Evolutionary conservation across 2,113 vertebrate species (phyloP).

Genomic region (Cynoglossus semilaevis): DNA sequence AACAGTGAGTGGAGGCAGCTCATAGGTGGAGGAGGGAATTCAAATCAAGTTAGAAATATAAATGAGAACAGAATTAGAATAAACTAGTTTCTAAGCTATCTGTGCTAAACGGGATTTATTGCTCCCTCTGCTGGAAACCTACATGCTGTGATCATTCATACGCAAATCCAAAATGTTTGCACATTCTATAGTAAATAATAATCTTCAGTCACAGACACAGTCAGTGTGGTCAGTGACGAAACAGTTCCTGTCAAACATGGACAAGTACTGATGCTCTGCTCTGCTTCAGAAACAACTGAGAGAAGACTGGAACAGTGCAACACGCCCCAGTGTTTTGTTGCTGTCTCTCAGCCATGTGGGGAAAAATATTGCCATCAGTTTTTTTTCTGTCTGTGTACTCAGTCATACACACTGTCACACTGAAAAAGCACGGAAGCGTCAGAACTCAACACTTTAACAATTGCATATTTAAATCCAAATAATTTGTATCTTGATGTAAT

Average conservation of each 20-base stretch:
- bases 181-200: too few relatives aligned
- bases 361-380: neutral
- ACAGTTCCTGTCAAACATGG: neutral
- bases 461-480: too few relatives aligned
- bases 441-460: too few relatives aligned
- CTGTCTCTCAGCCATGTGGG: neutral
- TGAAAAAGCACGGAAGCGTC: neutral
- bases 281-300: slow-evolving; percentile 2
- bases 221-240: slow-evolving; percentile 2
- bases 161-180: too few relatives aligned
- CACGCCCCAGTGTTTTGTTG: neutral
- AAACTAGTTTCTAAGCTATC: too few relatives aligned
- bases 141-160: too few relatives aligned
- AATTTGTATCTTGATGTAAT: too few relatives aligned
- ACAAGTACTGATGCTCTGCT: neutral
- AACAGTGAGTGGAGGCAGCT: too few relatives aligned
- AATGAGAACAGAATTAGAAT: too few relatives aligned
- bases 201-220: neutral
- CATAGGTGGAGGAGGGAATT: too few relatives aligned
- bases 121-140: neutral
- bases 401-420: neutral
- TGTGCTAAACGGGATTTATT: too few relatives aligned
- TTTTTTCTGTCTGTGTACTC: slow-evolving; percentile 1
- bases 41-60: too few relatives aligned
- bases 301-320: slow-evolving; percentile 4